Evolutionary conservation across 2,113 vertebrate species (phyloP).

Genomic region (Oxygymnocypris stewartii): DNA sequence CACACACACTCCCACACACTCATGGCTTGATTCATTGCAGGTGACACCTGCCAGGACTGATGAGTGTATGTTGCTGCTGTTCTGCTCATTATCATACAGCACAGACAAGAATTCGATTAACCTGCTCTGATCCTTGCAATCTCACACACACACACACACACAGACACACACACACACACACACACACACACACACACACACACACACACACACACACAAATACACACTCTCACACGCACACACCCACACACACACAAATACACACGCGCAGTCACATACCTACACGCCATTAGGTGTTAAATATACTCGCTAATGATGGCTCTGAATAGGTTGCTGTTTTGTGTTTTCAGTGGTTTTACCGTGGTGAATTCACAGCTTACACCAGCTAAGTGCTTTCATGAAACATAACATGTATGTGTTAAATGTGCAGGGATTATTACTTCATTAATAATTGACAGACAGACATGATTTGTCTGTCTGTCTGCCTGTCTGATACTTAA

Average conservation of each 20-base stretch:
- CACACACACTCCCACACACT: background rate
- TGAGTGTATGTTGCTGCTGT: conserved; percentile 38
- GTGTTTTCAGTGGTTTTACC: background rate
- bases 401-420: background rate
- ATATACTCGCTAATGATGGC: background rate
- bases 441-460: no score
- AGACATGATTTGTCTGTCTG: no score
- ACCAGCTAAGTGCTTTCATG: background rate
- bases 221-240: no score
- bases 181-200: conserved; percentile 1
- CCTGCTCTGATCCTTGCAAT: conserved; percentile 44
- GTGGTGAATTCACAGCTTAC: background rate
- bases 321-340: background rate
- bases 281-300: conserved; percentile 2
- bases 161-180: conserved; percentile 17
- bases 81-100: conserved; percentile 50
- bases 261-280: background rate
- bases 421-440: background rate
- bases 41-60: conserved; percentile 51
- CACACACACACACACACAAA: no score
- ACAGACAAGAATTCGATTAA: conserved; percentile 51
- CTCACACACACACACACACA: background rate
- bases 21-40: conserved; percentile 42
- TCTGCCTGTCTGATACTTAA: no score
- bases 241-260: background rate